A percentile compares a stretch with the other conserved stretches of the same genome.
Conservation (phyloP, 64 coral and sea anemone species). For the Anthopleura sola region DNA sequence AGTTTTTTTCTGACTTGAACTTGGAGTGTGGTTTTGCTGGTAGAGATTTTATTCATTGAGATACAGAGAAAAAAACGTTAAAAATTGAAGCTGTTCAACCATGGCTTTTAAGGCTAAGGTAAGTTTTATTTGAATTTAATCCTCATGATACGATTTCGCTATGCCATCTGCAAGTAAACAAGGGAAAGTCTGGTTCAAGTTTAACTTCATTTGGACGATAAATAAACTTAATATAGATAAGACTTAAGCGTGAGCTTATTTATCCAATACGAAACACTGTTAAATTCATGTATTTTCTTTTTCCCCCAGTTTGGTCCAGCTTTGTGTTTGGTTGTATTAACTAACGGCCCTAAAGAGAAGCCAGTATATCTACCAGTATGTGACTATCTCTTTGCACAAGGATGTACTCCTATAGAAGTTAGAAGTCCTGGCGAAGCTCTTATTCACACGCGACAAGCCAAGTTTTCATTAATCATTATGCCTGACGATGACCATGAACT, state of each 20-base stretch:
- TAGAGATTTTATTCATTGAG: no score
- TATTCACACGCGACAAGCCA: conserved; percentile 45
- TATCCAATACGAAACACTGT: no score
- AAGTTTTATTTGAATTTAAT: not conserved
- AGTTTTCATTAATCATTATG: conserved; percentile 28
- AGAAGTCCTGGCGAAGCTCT: conserved; percentile 47
- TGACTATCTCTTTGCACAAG: conserved; percentile 30
- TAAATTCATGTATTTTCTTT: not conserved
- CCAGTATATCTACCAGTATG: conserved; percentile 25
- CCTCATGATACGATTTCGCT: not conserved
- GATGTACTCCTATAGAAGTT: conserved; percentile 47
- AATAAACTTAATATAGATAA: no score
- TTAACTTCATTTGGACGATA: not conserved
- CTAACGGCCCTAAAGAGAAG: conserved; percentile 29
- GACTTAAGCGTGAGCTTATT: no score
- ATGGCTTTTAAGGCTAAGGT: not conserved
- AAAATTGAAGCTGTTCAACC: not conserved
- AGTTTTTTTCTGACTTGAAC: not conserved
- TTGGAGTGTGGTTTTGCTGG: no score
- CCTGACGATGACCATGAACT: conserved; percentile 40
- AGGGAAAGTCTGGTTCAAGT: not conserved
- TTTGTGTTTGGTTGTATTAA: not conserved
- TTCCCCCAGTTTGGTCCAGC: not conserved
- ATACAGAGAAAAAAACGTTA: not conserved
- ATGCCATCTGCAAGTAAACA: not conserved